Base-by-base conservation (phyloP, 2,113 vertebrate genomes). In the Urocitellus parryii region DNA sequence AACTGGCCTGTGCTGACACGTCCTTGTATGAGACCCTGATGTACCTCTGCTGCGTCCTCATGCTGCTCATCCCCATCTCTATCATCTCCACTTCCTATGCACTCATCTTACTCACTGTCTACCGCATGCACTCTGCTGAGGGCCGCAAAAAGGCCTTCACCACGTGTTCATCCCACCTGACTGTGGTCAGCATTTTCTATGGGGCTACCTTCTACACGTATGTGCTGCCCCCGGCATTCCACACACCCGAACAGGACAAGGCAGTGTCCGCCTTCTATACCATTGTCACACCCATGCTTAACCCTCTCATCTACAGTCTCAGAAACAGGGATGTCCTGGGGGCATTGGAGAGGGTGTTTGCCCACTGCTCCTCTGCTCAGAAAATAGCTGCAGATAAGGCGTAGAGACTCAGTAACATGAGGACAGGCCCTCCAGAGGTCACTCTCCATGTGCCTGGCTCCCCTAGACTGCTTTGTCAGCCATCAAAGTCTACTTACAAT, bases 61-160 rank as follows among this genome's bases (percentile, higher is more conserved):
- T 95, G 96, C 24, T 96, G 82, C 87, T 96, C n/a, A 78, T 94
- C 8, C 94, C 78, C 13, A 48, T 95, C 78, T 94, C 63, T 14
- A 61, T 95, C 20, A 84, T 95, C 82, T 91, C 83, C 20, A 25
- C 65, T 4, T 95, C 96, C 45, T 97, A 97, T 16, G 34, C 72
- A 1, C 56, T 83, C 37, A 94, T 97, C 78, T n/a, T 74, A 34
- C 3, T 95, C 6, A 91, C 91, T 0, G 27, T 95, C 25, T 37
- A 88, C 37, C 2, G 0, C 45, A 97, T 98, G 83, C n/a, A 0
- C 25, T 97, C 96, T 0, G 11, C 84, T 0, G 56, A 85, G n/a
- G 96, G 97, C 5, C 20, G 12, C 9, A 78, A 65, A 6, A 95
- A 98, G 53, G 97, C 94, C 7, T 97, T 98, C 17, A 94, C 97